Evolutionary conservation across 2,797 vertebrate species (phyloP), one percentile per base, ranked within the genome.

Genomic region (Manis javanica): DNA sequence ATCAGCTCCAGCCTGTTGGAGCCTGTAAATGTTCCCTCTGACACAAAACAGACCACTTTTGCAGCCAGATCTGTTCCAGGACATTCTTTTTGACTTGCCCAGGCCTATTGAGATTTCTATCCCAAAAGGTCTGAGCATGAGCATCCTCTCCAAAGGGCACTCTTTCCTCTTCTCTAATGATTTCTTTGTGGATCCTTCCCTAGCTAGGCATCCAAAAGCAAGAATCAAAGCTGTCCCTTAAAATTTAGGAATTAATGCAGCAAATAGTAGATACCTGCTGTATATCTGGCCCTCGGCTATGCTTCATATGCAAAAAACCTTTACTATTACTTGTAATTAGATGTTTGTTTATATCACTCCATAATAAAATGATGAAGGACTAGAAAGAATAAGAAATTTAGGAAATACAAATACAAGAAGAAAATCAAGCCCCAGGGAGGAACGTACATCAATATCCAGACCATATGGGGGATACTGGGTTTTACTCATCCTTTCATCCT

Each of bases 161-260:
- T 75, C 55, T 57, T 46, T 49, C 61, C 31, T 72, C 63, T 34
- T 66, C 69, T 83, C 55, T 63, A 90, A 59, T 26, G 15, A 68
- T 61, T 87, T 84, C 11, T 72, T 78, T 37, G 46, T 37, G 23
- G 13, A 78, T 74, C 59, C 6, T 57, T 18, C 63, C 64, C 42
- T 26, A 71, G 16, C 34, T 34, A 29, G 34, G 15, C 66, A 68
- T 93, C 66, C 11, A 39, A 61, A 21, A 61, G 8, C 34, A 55
- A 79, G 15, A 78, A 51, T 13, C 18, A 82, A 46, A 61, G 8
- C 34, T n/a, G 3, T 37, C 90, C 34, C 42, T 55, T 51, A 78
- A 88, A 91, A 85, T 37, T 57, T 77, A 91, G 42, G 51, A 95
- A 64, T 69, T 53, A 79, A 87, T 61, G 61, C 69, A 85, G 34